phyloP scores from a whole-genome alignment of 2,113 vertebrate species.

The Dasyurus viverrinus region DNA sequence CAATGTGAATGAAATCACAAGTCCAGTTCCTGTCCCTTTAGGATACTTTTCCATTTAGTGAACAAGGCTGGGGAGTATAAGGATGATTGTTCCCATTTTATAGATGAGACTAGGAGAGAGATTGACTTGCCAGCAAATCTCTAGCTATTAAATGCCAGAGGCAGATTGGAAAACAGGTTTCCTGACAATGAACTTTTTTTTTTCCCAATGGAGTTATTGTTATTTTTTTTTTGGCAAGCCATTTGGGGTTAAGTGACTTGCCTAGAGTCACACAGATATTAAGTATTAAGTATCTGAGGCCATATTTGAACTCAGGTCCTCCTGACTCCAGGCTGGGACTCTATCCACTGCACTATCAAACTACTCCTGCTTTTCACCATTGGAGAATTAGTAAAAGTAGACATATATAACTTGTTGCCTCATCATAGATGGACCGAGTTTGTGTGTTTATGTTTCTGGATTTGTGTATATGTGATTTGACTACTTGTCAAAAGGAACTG shows the following conservation, averaged over 20 bases:
- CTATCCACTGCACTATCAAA: too few relatives aligned
- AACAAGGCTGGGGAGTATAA: not conserved
- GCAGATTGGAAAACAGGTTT: not conserved
- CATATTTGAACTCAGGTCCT: too few relatives aligned
- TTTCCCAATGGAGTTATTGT: not conserved
- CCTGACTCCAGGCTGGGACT: too few relatives aligned
- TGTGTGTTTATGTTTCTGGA: not conserved
- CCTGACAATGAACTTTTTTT: not conserved
- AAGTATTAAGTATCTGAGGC: too few relatives aligned
- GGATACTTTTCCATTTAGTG: not conserved
- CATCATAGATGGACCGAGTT: not conserved
- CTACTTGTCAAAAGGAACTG: not conserved
- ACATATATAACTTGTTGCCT: not conserved
- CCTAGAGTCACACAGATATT: too few relatives aligned
- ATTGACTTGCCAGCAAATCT: not conserved
- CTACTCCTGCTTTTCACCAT: not conserved
- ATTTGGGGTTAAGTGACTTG: too few relatives aligned
- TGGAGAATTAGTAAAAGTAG: not conserved
- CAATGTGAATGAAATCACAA: not conserved
- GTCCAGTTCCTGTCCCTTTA: not conserved
- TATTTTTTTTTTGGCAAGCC: too few relatives aligned
- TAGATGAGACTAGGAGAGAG: not conserved
- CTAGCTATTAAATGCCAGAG: not conserved
- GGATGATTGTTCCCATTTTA: not conserved
- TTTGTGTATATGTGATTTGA: not conserved